Evolutionary conservation across 2,113 vertebrate species (phyloP), one percentile per base, ranked within the genome.

Genomic region (Trochalopteron elliotii): DNA sequence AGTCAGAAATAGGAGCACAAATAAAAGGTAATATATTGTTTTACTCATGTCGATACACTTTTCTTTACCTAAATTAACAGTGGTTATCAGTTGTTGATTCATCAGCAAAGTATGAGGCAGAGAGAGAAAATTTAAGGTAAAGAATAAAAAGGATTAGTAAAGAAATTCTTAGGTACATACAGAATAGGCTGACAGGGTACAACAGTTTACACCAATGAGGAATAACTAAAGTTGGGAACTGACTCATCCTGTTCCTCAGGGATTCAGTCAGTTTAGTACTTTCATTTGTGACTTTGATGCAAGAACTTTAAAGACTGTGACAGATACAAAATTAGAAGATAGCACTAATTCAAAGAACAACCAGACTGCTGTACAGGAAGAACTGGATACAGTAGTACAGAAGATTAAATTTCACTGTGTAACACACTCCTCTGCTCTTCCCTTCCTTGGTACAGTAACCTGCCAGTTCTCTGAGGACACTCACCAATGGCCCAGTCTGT

Each of bases 261-360:
- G 80, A 92, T 86, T 94, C 49, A 95, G 75, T 52, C 31, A 86
- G n/a, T 92, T 96, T 72, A 92, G 59, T 60, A 86, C 67, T 92
- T 93, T 71, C 57, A 72, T 90, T 93, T 86, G 35, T 56, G 57
- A 64, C 91, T 96, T 88, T 95, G 93, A 96, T 90, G 75, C 55
- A 61, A 89, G 79, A 88, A 88, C 53, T 94, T 92, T 85, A 90
- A 94, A 96, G 83, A 96, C 79, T 61, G 33, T 67, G 83, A 95
- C 1, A 1, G 71, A 90, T 89, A 92, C 5, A 89, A 89, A 95
- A 94, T 49, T 68, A 94, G 68, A 92, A 95, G 71, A 95, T 44
- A 44, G 50, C 20, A 40, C 80, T 87, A 95, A 92, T 81, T 92
- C 93, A 92, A 92, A 90, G 68, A 59, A 69, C 45, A 4, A 74